Evolutionary conservation across 1,140 invertebrate species (phyloP).

Genomic region (Eumeta japonica): DNA sequence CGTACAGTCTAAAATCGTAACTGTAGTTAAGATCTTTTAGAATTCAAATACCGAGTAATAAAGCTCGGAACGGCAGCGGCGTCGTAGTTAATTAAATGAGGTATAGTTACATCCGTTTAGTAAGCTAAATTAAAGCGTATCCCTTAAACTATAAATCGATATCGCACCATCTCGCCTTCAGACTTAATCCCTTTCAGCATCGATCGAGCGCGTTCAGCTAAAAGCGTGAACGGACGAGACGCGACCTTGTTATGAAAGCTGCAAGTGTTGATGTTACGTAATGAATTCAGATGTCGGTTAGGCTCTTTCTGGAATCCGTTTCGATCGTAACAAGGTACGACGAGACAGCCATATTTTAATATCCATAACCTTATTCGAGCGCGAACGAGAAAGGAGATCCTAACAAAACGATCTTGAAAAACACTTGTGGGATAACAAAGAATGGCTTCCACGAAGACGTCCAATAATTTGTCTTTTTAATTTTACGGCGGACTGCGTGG

Average conservation of each 20-base stretch:
- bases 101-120: constrained; percentile 38
- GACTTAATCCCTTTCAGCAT: too few species aligned
- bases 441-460: constrained; percentile 53
- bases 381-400: constrained; percentile 32
- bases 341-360: constrained; percentile 22
- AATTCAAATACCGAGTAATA: too few species aligned
- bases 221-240: too few species aligned
- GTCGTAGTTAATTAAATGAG: constrained; percentile 39
- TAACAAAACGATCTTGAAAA: constrained; percentile 50
- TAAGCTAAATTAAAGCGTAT: constrained; percentile 52
- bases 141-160: constrained; percentile 43
- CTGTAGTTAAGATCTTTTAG: too few species aligned
- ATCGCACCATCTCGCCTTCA: constrained; percentile 37
- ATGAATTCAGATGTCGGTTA: constrained; percentile 45
- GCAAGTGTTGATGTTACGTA: constrained; percentile 53
- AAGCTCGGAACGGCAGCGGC: too few species aligned
- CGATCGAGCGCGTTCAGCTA: too few species aligned
- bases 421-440: constrained; percentile 58
- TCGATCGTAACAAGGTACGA: constrained; percentile 42
- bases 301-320: constrained; percentile 46
- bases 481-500: constrained; percentile 53
- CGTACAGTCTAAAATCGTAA: too few species aligned
- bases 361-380: constrained; percentile 8
- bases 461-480: constrained; percentile 59
- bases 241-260: constrained; percentile 47